These are phyloP conservation scores for Styela plicata DNA, from an alignment of 23 tunicate species.

Conservation along the genomic window DNA sequence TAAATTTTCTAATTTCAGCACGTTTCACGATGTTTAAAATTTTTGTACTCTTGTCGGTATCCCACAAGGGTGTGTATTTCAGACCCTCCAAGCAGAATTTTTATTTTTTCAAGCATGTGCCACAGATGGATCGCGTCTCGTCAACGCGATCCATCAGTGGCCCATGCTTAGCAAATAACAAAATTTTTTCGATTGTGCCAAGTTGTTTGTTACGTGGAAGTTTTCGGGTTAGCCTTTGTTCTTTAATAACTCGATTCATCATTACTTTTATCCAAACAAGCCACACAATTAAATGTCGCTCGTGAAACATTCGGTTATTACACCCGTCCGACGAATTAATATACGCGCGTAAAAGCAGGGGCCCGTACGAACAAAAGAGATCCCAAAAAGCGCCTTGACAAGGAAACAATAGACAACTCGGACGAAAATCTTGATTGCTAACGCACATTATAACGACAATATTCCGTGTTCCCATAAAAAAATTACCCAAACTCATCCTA, in stretches of 20 bases:
- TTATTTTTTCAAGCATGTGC: too few relatives aligned
- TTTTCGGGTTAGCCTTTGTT: slow-evolving; percentile 18
- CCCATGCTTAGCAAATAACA: too few relatives aligned
- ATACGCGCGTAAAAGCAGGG: not conserved
- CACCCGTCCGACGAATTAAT: slow-evolving; percentile 26
- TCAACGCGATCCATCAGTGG: too few relatives aligned
- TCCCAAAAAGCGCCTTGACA: slow-evolving; percentile 21
- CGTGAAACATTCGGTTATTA: slow-evolving; percentile 25
- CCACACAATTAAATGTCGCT: slow-evolving; percentile 21
- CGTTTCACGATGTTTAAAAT: too few relatives aligned
- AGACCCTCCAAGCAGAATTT: too few relatives aligned
- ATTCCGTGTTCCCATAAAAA: not conserved
- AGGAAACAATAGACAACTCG: slow-evolving; percentile 21
- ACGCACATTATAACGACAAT: not conserved
- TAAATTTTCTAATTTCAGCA: too few relatives aligned
- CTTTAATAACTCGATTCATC: slow-evolving; percentile 10
- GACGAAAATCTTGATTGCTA: slow-evolving; percentile 19
- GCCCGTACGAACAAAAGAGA: slow-evolving; percentile 9
- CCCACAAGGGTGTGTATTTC: too few relatives aligned
- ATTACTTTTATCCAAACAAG: slow-evolving; percentile 21
- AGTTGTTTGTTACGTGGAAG: slow-evolving; percentile 18
- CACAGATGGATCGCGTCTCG: too few relatives aligned
- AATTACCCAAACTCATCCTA: not conserved
- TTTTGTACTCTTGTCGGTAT: too few relatives aligned
- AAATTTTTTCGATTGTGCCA: too few relatives aligned